Evolutionary conservation across 53 echinoderm and acorn worm genomes (phyloP).

Genomic region (Paracentrotus lividus): DNA sequence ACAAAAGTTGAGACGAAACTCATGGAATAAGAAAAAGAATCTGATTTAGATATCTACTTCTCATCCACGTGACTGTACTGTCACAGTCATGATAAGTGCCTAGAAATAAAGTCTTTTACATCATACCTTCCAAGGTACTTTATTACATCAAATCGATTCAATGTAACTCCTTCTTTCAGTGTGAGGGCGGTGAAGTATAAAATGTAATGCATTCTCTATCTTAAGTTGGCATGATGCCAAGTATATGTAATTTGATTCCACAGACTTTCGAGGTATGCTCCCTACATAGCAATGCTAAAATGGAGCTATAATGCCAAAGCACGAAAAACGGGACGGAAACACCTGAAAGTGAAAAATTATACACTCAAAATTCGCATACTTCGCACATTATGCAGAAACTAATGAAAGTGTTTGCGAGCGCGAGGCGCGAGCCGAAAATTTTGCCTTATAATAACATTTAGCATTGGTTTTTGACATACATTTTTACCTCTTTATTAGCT

Average conservation of each 20-base stretch:
- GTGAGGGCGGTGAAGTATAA: neutral
- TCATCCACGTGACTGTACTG: neutral
- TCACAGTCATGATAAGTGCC: neutral
- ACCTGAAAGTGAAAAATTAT: too few relatives aligned
- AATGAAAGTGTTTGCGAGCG: too few relatives aligned
- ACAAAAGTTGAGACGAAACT: too few relatives aligned
- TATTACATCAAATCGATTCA: neutral
- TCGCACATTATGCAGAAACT: too few relatives aligned
- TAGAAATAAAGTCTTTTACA: neutral
- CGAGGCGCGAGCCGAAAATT: too few relatives aligned
- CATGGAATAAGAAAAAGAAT: neutral
- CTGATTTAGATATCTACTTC: neutral
- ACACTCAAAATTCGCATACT: too few relatives aligned
- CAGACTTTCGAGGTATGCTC: neutral
- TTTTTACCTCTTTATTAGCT: too few relatives aligned
- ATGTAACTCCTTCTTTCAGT: neutral
- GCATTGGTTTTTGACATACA: too few relatives aligned
- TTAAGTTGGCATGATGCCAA: conserved; percentile 28
- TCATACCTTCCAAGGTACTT: neutral
- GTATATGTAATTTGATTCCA: neutral
- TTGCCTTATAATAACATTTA: too few relatives aligned
- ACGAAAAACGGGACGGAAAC: too few relatives aligned
- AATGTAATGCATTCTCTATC: neutral
- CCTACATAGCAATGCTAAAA: too few relatives aligned
- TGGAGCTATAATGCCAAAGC: too few relatives aligned